Evolutionary conservation across 2,888 invertebrate genomes (phyloP).

Genomic region (Tenthredo livida): DNA sequence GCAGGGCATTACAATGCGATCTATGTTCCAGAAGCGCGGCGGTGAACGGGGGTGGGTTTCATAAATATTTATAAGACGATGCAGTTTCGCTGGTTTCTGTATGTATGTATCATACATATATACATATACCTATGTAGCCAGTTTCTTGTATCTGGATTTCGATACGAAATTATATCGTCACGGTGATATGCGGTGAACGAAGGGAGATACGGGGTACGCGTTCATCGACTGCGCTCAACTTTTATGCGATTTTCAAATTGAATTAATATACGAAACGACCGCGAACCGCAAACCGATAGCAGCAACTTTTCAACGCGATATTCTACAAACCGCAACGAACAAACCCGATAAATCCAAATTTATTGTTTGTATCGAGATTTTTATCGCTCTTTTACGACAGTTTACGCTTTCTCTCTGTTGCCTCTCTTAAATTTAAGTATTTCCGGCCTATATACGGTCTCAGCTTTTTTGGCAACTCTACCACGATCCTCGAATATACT

Average conservation of each 20-base stretch:
- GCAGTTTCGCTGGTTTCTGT: slow-evolving; percentile 37
- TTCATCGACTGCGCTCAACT: not conserved
- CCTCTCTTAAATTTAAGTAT: not conserved
- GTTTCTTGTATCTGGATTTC: slow-evolving; percentile 35
- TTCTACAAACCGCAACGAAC: slow-evolving; percentile 15
- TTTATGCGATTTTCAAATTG: slow-evolving; percentile 15
- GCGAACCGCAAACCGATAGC: not conserved
- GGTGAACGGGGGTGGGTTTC: slow-evolving; percentile 36
- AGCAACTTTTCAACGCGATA: not conserved
- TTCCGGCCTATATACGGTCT: not conserved
- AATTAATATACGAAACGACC: slow-evolving; percentile 23
- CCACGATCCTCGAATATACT: slow-evolving; percentile 7
- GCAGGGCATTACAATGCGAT: slow-evolving; percentile 70
- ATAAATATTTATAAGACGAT: slow-evolving; percentile 57
- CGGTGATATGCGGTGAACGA: not conserved
- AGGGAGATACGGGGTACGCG: not conserved
- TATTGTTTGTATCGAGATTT: slow-evolving; percentile 43
- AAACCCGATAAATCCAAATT: not conserved
- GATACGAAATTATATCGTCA: slow-evolving; percentile 40
- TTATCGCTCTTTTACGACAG: slow-evolving; percentile 40
- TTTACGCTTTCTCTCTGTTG: slow-evolving; percentile 14
- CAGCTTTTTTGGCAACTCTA: not conserved
- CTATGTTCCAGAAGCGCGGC: slow-evolving; percentile 62
- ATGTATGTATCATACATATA: not conserved
- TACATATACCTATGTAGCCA: not conserved